Base-by-base conservation (phyloP, 2,888 invertebrate species). In the Ophion obscuratus region DNA sequence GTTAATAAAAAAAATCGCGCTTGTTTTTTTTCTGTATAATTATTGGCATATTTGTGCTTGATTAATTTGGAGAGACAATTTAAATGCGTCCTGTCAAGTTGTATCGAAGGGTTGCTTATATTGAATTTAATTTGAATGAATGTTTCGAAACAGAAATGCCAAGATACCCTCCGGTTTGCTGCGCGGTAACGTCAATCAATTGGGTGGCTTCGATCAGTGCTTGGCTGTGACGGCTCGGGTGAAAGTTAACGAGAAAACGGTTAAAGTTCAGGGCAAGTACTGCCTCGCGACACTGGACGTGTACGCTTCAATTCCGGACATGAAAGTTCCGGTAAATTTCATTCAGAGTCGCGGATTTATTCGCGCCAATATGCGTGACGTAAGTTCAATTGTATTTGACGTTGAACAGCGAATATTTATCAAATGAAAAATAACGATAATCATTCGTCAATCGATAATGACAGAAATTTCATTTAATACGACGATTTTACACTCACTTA, bases 121-220 rank as follows among this genome's bases (percentile, higher is more conserved):
- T 9, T 40, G 9, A 40, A 40, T 40, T 57, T 47, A 53, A 31
- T 70, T 27, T 1, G n/a, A 76, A 61, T 31, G n/a, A 57, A 70
- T 79, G 6, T 64, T 82, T 82, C 70, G 79, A 87, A 84, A 73
- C 62, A 47, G 71, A 78, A 70, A 73, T 53, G 97, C 96, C n/a
- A 97, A 97, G 92, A 95, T 97, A 77, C 96, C 96, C 90, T 95
- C 96, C 89, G 96, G 97, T 70, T 92, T 97, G 78, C 94, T 97
- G 66, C 96, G 96, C 90, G 97, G 97, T 87, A 96, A 96, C 92
- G 95, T 96, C 71, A 96, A 96, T 92, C 97, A 97, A 92, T 94
- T 96, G 24, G 97, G 97, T 17, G 96, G 97, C 94, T 97, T 96
- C 90, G 96, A 96, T 93, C 95, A 96, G 93, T 97, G 97, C 90